phyloP scores from a whole-genome alignment of 2,797 vertebrate species.

The Rhinatrema bivittatum region DNA sequence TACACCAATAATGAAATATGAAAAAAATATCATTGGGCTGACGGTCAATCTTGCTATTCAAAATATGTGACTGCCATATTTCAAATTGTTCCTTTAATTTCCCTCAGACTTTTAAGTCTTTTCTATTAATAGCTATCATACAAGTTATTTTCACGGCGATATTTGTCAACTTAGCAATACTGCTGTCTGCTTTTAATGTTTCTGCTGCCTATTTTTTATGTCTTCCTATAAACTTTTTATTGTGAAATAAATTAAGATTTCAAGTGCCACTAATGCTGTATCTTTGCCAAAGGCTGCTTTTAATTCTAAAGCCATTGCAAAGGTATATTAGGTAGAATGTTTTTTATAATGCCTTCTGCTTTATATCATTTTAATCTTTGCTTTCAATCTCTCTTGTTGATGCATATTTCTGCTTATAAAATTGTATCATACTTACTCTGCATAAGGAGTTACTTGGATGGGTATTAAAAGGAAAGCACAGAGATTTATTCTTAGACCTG shows the following conservation, averaged over 20 bases:
- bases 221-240: slow-evolving; percentile 40
- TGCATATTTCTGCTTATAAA: no score
- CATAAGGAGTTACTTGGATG: no score
- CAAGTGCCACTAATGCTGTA: slow-evolving; percentile 43
- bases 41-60: no score
- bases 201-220: slow-evolving; percentile 39
- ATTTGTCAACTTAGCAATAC: slow-evolving; percentile 40
- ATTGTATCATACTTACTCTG: no score
- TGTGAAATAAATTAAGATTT: slow-evolving; percentile 49
- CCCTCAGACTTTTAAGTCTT: slow-evolving; percentile 3
- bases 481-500: no score
- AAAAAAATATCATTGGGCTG: no score
- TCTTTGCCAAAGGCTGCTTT: slow-evolving; percentile 36
- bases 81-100: slow-evolving; percentile 8
- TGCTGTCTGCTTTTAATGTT: slow-evolving; percentile 28
- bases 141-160: slow-evolving; percentile 31
- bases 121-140: slow-evolving; percentile 11
- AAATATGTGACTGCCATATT: neutral
- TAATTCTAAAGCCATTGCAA: slow-evolving; percentile 31
- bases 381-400: no score
- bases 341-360: slow-evolving; percentile 37
- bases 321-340: slow-evolving; percentile 24
- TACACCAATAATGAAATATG: no score
- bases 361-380: no score
- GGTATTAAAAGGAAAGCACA: no score